These are phyloP conservation scores for Ardeotis arabs DNA, from an alignment of 2,113 vertebrate species.

Conservation along the genomic window DNA sequence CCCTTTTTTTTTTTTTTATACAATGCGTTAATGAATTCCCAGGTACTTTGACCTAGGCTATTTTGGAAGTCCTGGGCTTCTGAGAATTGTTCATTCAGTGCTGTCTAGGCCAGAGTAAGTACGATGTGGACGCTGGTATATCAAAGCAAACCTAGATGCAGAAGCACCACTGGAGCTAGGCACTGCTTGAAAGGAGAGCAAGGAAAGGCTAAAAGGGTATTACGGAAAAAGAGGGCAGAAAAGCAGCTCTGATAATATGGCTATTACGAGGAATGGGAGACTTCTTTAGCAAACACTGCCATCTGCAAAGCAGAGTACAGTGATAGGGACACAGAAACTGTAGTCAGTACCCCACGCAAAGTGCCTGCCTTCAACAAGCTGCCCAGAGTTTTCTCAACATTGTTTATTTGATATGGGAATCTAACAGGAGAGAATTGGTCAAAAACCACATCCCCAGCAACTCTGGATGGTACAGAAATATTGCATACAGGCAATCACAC, in stretches of 20 bases:
- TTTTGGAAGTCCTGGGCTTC: background rate
- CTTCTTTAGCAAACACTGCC: background rate
- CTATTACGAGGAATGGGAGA: background rate
- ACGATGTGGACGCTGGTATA: background rate
- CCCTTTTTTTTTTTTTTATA: background rate
- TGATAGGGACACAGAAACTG: background rate
- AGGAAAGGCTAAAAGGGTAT: background rate
- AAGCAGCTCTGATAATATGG: background rate
- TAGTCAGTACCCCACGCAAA: background rate
- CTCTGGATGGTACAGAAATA: background rate
- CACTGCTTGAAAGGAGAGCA: background rate
- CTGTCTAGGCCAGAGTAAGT: background rate
- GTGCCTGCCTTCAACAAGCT: background rate
- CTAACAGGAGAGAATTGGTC: background rate
- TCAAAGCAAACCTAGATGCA: background rate
- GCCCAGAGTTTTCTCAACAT: background rate
- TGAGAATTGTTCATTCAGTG: background rate
- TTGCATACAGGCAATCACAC: background rate
- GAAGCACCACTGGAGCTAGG: background rate
- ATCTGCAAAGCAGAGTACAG: background rate
- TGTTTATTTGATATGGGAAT: background rate
- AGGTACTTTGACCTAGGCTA: background rate
- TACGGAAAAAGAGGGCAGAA: background rate
- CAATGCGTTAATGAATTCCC: background rate
- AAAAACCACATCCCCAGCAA: background rate